Base-by-base conservation (phyloP, 1,140 invertebrate genomes). In the Drosophila novamexicana region DNA sequence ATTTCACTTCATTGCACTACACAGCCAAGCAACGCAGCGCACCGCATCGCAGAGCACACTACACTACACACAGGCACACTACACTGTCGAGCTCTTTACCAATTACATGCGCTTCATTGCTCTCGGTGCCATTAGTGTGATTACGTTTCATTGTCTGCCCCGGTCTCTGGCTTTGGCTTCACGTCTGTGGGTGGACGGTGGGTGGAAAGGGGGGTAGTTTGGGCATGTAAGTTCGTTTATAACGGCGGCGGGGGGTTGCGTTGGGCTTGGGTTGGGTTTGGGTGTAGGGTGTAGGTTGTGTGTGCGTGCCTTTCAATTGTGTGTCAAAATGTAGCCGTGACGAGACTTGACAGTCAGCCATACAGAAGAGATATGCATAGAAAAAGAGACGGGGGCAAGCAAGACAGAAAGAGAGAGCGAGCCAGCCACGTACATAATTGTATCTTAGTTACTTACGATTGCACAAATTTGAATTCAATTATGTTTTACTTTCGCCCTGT, bases 391-490 rank as follows among this genome's bases (percentile, higher is more conserved):
- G 50, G 49, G 18, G 47, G 58, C 45, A 39, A 37, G 22, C 47
- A 14, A 40, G 68, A 52, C 44, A 50, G 45, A 44, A 44, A 47
- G 61, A 6, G 47, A 53, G 63, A 63, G 52, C 69, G 65, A 77
- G 56, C 69, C 73, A 84, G 83, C 83, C 83, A 88, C 83, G 83
- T 88, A 89, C 81, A 90, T 89, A 89, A 89, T 89, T 89, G 84
- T 89, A 89, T 89, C 84, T 89, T 89, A 89, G 84, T 89, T 89
- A 89, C 84, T 89, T 89, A 90, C 84, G 85, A 89, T 89, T 89
- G 84, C 84, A 81, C 62, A 58, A 75, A 79, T 65, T 56, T 73
- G 65, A 67, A 52, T 85, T 70, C 74, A 76, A 76, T 79, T 79
- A 79, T 79, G 77, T 79, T 76, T 68, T 67, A 71, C 76, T 71